These are phyloP conservation scores for Micromys minutus DNA, from an alignment of 2,113 vertebrate genomes.

Conservation along the genomic window DNA sequence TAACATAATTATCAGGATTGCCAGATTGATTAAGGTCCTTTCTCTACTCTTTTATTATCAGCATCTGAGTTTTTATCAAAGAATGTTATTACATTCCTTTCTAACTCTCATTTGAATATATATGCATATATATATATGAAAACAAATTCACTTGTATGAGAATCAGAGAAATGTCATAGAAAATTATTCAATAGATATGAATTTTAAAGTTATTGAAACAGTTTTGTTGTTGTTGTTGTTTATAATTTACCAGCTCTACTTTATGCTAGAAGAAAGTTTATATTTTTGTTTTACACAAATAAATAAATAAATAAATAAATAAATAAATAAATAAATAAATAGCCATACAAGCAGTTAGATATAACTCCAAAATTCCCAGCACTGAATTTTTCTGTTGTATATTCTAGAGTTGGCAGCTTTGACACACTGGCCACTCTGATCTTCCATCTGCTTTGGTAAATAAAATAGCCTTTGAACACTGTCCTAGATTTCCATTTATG, in stretches of 20 bases:
- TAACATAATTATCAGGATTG: background rate
- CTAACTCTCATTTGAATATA: background rate
- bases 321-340: background rate
- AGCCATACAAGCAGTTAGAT: background rate
- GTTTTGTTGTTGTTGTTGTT: background rate
- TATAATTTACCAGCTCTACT: background rate
- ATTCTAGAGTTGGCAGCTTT: background rate
- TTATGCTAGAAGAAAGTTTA: background rate
- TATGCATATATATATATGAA: background rate
- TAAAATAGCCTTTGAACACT: background rate
- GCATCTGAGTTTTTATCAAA: background rate
- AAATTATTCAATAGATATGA: background rate
- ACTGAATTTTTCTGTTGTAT: background rate
- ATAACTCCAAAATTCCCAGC: background rate
- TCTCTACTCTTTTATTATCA: background rate
- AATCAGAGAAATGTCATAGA: background rate
- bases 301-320: constrained; percentile 25
- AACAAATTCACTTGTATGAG: background rate
- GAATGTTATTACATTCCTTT: background rate
- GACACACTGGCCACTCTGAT: background rate
- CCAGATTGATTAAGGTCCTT: background rate
- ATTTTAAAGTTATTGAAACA: constrained; percentile 28
- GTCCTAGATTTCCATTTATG: background rate
- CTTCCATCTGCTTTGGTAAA: background rate
- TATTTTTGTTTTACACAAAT: background rate